Evolutionary conservation across 2,113 vertebrate species (phyloP), one percentile per base, ranked within the genome.

Genomic region (Rhombomys opimus): DNA sequence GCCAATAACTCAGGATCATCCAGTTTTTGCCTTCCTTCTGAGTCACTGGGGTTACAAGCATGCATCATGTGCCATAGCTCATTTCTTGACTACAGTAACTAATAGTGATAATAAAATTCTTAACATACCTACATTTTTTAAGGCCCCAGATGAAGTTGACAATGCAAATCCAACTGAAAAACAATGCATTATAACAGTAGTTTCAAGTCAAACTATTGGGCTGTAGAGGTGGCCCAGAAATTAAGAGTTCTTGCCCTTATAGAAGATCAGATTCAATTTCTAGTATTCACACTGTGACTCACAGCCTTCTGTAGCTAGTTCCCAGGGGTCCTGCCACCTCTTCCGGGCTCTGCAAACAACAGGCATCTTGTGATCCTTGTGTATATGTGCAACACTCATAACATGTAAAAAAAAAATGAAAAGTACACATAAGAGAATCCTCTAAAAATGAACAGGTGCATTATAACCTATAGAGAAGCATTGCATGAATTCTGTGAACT

Each of bases 41-140:
- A 88, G 20, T 84, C 57, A 50, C 22, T 57, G 32, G 52, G 32
- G 13, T 25, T 88, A 10, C 61, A 67, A 65, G 9, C 15, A 32
- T 67, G 7, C 27, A 50, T 41, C 61, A 35, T 32, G 14, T 46
- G 35, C 82, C 15, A 41, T 65, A 20, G 15, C 41, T 15, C 11
- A 30, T 73, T 91, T 68, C 63, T 52, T 86, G 46, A 67, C 13
- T 78, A 54, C 91, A 13, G 76, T 91, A 91, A 72, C 61, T 72
- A 63, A 50, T 54, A 87, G 92, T 38, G 12, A 61, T 67, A 72
- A 32, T 94, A 93, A 91, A 95, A 61, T 93, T 84, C 38, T 93
- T 95, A n/a, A 68, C 5, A 41, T 80, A 46, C 78, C 89, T 14
- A 65, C 65, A 35, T 35, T 72, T 72, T 65, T 96, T 93, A 90